These are phyloP conservation scores for Rhyacophila brunnea DNA, from an alignment of 1,140 invertebrate genomes.

Conservation along the genomic window DNA sequence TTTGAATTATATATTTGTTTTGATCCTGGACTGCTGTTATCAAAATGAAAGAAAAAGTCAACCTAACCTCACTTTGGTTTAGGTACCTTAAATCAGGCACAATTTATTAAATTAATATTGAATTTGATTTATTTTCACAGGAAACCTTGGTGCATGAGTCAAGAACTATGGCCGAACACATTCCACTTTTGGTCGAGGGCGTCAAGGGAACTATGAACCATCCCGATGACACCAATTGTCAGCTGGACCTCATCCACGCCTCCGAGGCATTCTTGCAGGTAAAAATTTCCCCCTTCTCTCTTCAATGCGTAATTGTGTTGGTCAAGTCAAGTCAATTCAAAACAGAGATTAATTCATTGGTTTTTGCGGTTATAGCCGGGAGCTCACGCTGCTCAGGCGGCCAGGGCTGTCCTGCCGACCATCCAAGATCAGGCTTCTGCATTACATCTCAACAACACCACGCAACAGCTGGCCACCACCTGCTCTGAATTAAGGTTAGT, in stretches of 20 bases:
- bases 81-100: too few relatives aligned
- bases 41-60: too few relatives aligned
- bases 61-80: too few relatives aligned
- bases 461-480: slow-evolving; percentile 73
- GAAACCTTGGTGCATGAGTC: slow-evolving; percentile 79
- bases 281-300: too few relatives aligned
- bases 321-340: background rate
- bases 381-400: slow-evolving; percentile 70
- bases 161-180: slow-evolving; percentile 71
- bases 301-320: too few relatives aligned
- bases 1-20: too few relatives aligned
- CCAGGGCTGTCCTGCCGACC: slow-evolving; percentile 81
- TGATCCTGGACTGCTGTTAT: too few relatives aligned
- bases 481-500: slow-evolving; percentile 72
- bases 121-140: too few relatives aligned
- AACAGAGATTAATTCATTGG: background rate
- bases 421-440: slow-evolving; percentile 78
- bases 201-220: slow-evolving; percentile 72
- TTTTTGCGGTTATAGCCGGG: slow-evolving; percentile 50
- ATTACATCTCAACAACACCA: slow-evolving; percentile 65
- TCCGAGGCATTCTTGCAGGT: slow-evolving; percentile 83
- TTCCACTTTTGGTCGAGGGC: slow-evolving; percentile 80
- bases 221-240: slow-evolving; percentile 72
- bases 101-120: too few relatives aligned
- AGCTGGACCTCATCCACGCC: slow-evolving; percentile 82